Base-by-base conservation (phyloP, 1,140 invertebrate species). In the Rhyacophila brunnea region DNA sequence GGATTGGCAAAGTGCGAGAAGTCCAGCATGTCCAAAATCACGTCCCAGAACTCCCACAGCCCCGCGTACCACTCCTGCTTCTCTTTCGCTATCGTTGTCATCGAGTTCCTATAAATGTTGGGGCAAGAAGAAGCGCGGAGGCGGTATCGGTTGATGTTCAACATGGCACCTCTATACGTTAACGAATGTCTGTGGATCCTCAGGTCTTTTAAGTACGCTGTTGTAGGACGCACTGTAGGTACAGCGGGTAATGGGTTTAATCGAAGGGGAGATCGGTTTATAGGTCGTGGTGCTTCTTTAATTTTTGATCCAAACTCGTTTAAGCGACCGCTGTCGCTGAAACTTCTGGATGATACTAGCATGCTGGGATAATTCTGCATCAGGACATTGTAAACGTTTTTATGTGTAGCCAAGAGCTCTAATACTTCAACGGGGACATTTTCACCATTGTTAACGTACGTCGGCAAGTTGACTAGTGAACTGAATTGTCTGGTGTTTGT, bases 91-190 rank as follows among this genome's bases (percentile, higher is more conserved):
- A 91, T 90, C n/a, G 90, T 92, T 1, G 88, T 89, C 82, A 92
- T 91, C 1, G 90, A 91, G 73, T 93, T 93, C 49, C 88, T 80
- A 67, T 90, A 93, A 67, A 94, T 93, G 73, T 93, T 90, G 1
- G 92, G 91, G 66, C 91, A 93, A 13, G 90, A 93, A 1, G 89
- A 92, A 0, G 91, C 91, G 52, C 90, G 78, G 7, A 93, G 75
- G 13, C 89, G 78, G 72, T 92, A 92, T 38, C 89, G 75, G 62
- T 89, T 89, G 59, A 93, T 89, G 67, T 92, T 92, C 18, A 93
- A 74, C 87, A 93, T 92, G 1, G 91, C 91, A 5, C 90, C 90
- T 55, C 91, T 81, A 70, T 93, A 92, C 19, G 90, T 92, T 15
- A 93, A 73, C 36, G 88, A 91, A 63, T 89, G 83, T 52, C 88